These are phyloP conservation scores for Triplophysa dalaica DNA, from an alignment of 2,113 vertebrate species.

Conservation along the genomic window DNA sequence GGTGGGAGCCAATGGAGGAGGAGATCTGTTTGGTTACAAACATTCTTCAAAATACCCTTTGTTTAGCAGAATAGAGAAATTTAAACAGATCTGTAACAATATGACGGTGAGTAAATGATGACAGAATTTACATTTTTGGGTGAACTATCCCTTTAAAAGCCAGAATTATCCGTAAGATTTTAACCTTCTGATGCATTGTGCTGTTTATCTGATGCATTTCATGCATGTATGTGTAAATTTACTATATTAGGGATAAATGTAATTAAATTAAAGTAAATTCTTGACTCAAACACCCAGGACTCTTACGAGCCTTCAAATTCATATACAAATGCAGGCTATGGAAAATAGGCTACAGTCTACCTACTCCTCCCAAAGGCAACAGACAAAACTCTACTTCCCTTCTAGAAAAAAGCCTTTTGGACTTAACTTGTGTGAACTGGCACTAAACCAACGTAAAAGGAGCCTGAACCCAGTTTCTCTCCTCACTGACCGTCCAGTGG, in stretches of 20 bases:
- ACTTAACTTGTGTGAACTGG: constrained; percentile 5
- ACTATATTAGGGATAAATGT: neutral
- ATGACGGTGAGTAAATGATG: too few species aligned
- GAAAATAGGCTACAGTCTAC: neutral
- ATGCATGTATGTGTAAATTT: too few species aligned
- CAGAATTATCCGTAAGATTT: neutral
- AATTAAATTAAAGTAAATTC: neutral
- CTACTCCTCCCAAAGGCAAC: neutral
- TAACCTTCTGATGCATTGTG: too few species aligned
- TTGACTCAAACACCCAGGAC: neutral
- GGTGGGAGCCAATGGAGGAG: too few species aligned
- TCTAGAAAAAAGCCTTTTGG: neutral
- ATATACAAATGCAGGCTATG: neutral
- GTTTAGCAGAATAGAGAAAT: too few species aligned
- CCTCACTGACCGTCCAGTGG: constrained; percentile 56
- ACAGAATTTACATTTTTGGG: too few species aligned
- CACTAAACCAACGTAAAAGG: constrained; percentile 4
- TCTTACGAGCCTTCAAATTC: neutral
- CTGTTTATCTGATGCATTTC: too few species aligned
- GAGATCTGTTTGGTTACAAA: too few species aligned
- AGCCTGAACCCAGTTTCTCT: constrained; percentile 24
- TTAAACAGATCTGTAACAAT: too few species aligned
- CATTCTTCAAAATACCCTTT: too few species aligned
- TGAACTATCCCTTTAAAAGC: too few species aligned
- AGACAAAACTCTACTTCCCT: neutral